Conservation (phyloP, 1,140 invertebrate species). For the Ganaspis sp. region DNA sequence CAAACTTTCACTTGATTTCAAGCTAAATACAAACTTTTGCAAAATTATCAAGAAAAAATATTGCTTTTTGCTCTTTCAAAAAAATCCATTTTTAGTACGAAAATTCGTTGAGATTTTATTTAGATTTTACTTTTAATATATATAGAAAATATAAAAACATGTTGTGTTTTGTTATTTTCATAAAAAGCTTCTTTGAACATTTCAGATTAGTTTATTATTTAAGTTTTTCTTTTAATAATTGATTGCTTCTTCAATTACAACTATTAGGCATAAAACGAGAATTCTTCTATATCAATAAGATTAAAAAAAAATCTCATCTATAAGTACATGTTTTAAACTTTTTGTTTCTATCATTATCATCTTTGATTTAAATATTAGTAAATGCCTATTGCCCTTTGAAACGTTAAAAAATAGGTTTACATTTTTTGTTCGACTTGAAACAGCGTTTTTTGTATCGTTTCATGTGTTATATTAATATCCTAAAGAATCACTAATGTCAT, state of each 20-base stretch:
- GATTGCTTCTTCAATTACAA: not conserved
- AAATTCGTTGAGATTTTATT: not conserved
- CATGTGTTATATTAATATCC: conserved; percentile 31
- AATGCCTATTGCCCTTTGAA: conserved; percentile 25
- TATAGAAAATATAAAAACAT: too few relatives aligned
- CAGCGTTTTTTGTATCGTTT: not conserved
- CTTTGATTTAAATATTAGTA: conserved; percentile 22
- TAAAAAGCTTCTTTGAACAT: not conserved
- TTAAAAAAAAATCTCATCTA: conserved; percentile 5
- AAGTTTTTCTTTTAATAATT: conserved; percentile 24
- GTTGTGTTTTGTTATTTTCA: too few relatives aligned
- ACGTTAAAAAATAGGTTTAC: conserved; percentile 11
- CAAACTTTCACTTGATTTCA: conserved; percentile 12
- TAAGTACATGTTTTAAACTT: conserved; percentile 9
- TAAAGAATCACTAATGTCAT: conserved; percentile 42
- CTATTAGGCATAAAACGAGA: not conserved
- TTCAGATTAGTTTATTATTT: conserved; percentile 32
- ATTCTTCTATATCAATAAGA: not conserved
- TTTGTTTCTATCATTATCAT: not conserved
- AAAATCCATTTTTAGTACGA: not conserved
- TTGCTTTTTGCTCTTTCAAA: not conserved
- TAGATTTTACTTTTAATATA: too few relatives aligned
- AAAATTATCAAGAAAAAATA: conserved; percentile 43
- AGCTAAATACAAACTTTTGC: conserved; percentile 35
- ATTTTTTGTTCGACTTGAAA: not conserved